Evolutionary conservation across 1,140 invertebrate species (phyloP).

Genomic region (Papilio glaucus): DNA sequence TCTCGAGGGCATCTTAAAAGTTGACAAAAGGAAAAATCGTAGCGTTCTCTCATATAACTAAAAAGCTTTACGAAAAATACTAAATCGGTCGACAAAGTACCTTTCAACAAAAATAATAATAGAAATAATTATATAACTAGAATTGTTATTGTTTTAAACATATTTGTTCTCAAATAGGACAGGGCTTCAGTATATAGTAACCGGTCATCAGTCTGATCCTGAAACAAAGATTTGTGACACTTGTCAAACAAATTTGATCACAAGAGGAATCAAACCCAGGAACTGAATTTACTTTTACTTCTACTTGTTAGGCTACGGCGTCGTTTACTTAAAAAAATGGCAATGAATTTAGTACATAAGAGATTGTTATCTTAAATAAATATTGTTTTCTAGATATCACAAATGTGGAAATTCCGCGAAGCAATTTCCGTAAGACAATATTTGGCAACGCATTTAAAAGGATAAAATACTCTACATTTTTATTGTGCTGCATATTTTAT

Average conservation of each 20-base stretch:
- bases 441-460: constrained; percentile 21
- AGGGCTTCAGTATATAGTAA: too few relatives aligned
- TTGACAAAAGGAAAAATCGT: constrained; percentile 12
- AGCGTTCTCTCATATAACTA: not conserved
- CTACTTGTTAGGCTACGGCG: not conserved
- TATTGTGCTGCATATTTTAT: not conserved
- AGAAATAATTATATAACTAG: too few relatives aligned
- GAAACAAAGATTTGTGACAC: too few relatives aligned
- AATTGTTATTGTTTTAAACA: too few relatives aligned
- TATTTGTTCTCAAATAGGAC: too few relatives aligned
- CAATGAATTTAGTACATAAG: not conserved
- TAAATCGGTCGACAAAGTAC: not conserved
- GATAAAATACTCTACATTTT: not conserved
- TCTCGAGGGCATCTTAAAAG: constrained; percentile 15
- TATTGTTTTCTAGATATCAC: not conserved
- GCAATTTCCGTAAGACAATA: constrained; percentile 13
- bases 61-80: not conserved
- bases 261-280: too few relatives aligned
- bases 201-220: too few relatives aligned
- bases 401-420: not conserved
- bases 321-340: not conserved
- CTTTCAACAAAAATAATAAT: not conserved
- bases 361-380: not conserved
- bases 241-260: too few relatives aligned
- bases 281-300: too few relatives aligned